A percentile compares a stretch with the other conserved stretches of the same genome.
These are phyloP conservation scores for Automeris io DNA, from an alignment of 2,888 invertebrate genomes.

Conservation along the genomic window DNA sequence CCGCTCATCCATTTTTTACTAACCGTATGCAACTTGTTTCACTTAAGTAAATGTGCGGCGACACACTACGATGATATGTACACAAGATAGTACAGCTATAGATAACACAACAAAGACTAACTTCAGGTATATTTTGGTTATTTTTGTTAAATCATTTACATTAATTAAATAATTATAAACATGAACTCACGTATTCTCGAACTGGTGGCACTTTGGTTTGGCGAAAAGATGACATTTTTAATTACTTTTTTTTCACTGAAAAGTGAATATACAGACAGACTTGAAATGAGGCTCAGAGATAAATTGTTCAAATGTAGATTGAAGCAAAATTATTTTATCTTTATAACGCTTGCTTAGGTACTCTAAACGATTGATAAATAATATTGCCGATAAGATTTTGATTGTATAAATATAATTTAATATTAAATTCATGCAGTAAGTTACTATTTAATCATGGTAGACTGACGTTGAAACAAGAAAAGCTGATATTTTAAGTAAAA, in stretches of 20 bases:
- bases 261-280: conserved; percentile 24
- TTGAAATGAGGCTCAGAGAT: conserved; percentile 45
- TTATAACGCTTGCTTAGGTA: conserved; percentile 7
- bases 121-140: conserved; percentile 28
- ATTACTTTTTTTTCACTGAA: conserved; percentile 12
- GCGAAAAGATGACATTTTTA: conserved; percentile 11
- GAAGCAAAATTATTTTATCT: conserved; percentile 8
- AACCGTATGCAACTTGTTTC: too few relatives aligned
- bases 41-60: too few relatives aligned
- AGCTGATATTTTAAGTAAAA: background rate
- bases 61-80: too few relatives aligned
- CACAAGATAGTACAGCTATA: too few relatives aligned
- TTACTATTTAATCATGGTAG: too few relatives aligned
- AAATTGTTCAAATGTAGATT: conserved; percentile 5
- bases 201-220: conserved; percentile 33
- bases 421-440: too few relatives aligned
- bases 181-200: conserved; percentile 16
- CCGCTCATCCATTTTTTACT: too few relatives aligned
- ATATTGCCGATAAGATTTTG: conserved; percentile 5
- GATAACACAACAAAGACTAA: conserved; percentile 13
- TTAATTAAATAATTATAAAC: background rate
- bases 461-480: too few relatives aligned
- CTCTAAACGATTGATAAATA: conserved; percentile 7
- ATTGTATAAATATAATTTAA: background rate
- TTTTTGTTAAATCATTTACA: background rate